phyloP scores from a whole-genome alignment of 2,797 vertebrate species.

The Nothura maculosa region DNA sequence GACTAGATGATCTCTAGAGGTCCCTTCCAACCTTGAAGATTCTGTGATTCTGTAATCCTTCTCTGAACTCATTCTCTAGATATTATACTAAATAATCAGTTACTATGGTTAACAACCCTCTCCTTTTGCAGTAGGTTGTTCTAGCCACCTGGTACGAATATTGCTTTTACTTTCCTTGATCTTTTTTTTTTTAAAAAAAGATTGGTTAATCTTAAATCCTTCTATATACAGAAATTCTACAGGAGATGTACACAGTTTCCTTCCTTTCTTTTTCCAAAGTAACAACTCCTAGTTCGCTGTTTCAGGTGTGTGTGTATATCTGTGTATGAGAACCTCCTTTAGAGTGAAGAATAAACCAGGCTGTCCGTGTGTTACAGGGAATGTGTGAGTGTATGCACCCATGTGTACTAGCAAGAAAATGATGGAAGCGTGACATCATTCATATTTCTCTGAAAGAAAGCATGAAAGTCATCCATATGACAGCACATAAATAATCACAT shows the following conservation, averaged over 20 bases:
- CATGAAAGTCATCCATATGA: not conserved
- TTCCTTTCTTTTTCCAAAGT: conserved; percentile 29
- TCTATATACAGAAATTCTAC: not conserved
- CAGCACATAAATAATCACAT: not conserved
- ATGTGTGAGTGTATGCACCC: too few species aligned
- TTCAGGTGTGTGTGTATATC: not conserved
- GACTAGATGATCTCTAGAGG: too few species aligned
- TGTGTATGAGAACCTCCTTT: not conserved
- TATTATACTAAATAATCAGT: not conserved
- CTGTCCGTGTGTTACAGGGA: too few species aligned
- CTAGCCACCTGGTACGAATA: not conserved
- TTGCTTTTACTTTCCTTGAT: not conserved
- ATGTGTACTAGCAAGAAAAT: not conserved
- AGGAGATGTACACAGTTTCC: not conserved
- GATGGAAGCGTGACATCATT: not conserved
- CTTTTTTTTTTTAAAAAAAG: not conserved
- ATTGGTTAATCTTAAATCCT: not conserved
- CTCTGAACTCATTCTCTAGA: not conserved
- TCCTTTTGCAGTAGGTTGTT: not conserved
- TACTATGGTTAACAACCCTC: not conserved
- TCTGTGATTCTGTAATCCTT: too few species aligned
- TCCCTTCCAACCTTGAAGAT: too few species aligned
- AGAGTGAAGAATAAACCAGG: not conserved
- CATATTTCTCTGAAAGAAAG: not conserved
- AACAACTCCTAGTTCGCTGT: too few species aligned